A percentile compares a stretch with the other conserved stretches of the same genome.
phyloP scores from a whole-genome alignment of 2,797 vertebrate genomes.

The Poecilia gillii region DNA sequence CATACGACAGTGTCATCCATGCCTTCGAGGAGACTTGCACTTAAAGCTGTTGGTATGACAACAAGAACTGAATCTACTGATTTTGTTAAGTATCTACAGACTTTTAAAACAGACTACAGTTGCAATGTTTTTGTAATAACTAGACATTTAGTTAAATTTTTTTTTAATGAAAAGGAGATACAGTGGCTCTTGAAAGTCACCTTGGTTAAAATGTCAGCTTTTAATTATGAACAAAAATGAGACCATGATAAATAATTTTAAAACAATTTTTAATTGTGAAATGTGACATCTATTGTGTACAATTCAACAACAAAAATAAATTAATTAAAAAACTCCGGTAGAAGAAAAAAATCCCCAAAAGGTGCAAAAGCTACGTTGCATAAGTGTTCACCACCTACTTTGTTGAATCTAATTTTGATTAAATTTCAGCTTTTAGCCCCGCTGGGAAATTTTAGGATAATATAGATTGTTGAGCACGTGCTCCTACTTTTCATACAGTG shows the following conservation, averaged over 20 bases:
- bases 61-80: constrained; percentile 3
- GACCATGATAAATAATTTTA: not conserved
- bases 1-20: constrained; percentile 93
- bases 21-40: constrained; percentile 83
- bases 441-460: not conserved
- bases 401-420: not conserved
- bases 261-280: not conserved
- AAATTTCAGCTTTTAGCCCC: not conserved
- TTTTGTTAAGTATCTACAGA: not conserved
- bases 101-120: not conserved
- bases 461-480: not conserved
- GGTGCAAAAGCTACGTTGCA: not conserved
- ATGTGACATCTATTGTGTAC: not conserved
- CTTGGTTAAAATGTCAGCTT: not conserved
- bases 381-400: not conserved
- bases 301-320: not conserved
- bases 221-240: not conserved
- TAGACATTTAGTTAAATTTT: not conserved
- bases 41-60: constrained; percentile 48
- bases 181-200: not conserved
- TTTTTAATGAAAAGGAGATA: not conserved
- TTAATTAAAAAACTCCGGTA: not conserved
- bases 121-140: not conserved
- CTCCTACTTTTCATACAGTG: not conserved
- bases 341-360: not conserved